These are phyloP conservation scores for Sebastes vulpes DNA, from an alignment of 2,797 vertebrate species.

Conservation along the genomic window DNA sequence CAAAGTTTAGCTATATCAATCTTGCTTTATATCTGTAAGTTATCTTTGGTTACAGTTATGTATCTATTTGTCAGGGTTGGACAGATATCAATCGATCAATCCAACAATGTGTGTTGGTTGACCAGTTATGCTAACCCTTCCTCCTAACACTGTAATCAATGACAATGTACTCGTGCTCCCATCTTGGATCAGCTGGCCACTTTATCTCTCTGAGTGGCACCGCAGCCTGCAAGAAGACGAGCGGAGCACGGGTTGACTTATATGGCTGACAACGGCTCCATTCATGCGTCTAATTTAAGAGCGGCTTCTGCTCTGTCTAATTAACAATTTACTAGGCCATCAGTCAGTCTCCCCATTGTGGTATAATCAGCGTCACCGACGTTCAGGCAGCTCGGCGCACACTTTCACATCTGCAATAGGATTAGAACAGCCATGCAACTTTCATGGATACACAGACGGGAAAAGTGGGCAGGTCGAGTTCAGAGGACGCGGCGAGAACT, in stretches of 20 bases:
- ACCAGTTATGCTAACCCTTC: conserved; percentile 11
- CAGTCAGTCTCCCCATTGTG: conserved; percentile 81
- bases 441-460: conserved; percentile 45
- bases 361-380: conserved; percentile 67
- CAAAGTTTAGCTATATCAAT: neutral
- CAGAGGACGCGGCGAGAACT: conserved; percentile 7
- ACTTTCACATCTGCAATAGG: conserved; percentile 45
- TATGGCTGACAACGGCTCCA: conserved; percentile 82
- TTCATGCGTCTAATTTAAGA: conserved; percentile 87
- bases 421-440: conserved; percentile 67
- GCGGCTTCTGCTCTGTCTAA: conserved; percentile 83
- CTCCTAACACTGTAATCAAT: conserved; percentile 32
- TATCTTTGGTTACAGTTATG: neutral
- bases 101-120: neutral
- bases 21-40: accelerated
- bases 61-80: neutral
- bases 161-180: conserved; percentile 15
- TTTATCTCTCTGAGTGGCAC: conserved; percentile 49
- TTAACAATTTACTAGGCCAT: conserved; percentile 90
- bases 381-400: conserved; percentile 40
- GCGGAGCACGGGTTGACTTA: conserved; percentile 74
- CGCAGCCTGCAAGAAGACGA: conserved; percentile 32
- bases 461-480: conserved; percentile 22
- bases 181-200: conserved; percentile 35
- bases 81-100: neutral